Conservation (phyloP, 1,140 invertebrate species). For the Monomorium pharaonis region DNA sequence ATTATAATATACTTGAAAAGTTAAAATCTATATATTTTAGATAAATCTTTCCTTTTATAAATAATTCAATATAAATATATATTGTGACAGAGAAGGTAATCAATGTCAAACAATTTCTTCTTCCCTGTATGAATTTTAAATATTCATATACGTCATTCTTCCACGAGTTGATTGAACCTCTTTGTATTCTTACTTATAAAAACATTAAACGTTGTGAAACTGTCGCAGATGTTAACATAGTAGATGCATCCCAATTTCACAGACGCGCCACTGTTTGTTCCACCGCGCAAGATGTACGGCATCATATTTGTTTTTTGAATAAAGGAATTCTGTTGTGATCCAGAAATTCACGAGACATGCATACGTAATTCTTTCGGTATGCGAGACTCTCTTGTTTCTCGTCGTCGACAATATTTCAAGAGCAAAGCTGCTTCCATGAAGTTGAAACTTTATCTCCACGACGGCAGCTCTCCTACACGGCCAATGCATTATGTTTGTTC, state of each 20-base stretch:
- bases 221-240: conserved; percentile 43
- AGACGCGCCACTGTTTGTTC: conserved; percentile 31
- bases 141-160: conserved; percentile 1
- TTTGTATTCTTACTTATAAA: conserved; percentile 23
- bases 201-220: conserved; percentile 28
- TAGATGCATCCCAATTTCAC: conserved; percentile 43
- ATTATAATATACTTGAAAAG: background rate
- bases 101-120: background rate
- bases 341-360: conserved; percentile 58
- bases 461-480: conserved; percentile 7
- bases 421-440: conserved; percentile 51
- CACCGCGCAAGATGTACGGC: conserved; percentile 45
- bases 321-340: conserved; percentile 58
- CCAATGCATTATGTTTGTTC: conserved; percentile 35
- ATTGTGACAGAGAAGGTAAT: background rate
- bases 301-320: conserved; percentile 57
- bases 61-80: background rate
- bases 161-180: background rate
- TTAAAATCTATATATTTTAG: background rate
- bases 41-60: background rate
- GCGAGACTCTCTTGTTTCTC: conserved; percentile 51
- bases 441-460: conserved; percentile 52
- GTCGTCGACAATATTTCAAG: conserved; percentile 60
- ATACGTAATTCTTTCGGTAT: conserved; percentile 52
- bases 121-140: background rate